phyloP scores from a whole-genome alignment of 2,797 vertebrate species.

The Phrynocephalus guinanensis region DNA sequence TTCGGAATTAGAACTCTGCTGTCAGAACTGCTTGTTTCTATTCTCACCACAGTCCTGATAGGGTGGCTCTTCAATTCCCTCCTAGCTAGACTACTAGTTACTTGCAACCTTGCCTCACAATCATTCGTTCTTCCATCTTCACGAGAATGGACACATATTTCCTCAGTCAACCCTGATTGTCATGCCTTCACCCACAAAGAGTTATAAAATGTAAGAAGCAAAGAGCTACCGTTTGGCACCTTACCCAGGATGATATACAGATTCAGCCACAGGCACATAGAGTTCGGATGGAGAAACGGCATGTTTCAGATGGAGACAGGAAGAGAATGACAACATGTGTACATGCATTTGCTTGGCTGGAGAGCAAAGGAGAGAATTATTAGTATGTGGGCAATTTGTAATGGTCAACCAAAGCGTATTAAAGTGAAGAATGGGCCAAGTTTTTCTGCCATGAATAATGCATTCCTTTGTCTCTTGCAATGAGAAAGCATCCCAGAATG shows the following conservation, averaged over 20 bases:
- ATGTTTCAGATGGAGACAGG: neutral
- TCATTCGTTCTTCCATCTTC: neutral
- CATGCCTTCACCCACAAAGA: neutral
- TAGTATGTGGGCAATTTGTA: conserved; percentile 9
- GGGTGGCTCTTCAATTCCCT: neutral
- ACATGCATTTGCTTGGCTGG: neutral
- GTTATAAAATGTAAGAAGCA: neutral
- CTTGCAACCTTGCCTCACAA: neutral
- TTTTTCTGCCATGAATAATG: conserved; percentile 19
- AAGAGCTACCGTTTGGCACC: neutral
- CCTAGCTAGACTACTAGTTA: too few relatives aligned
- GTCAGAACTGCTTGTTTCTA: too few relatives aligned
- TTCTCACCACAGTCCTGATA: neutral
- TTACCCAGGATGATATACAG: neutral
- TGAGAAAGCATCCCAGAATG: neutral
- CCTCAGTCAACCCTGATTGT: too few relatives aligned
- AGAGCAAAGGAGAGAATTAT: neutral
- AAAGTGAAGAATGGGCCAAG: neutral
- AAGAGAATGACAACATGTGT: neutral
- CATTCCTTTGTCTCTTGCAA: conserved; percentile 18
- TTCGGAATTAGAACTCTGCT: neutral
- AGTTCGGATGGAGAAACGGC: neutral
- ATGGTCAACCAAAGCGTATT: neutral
- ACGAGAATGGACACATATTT: neutral
- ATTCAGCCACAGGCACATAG: neutral